These are phyloP conservation scores for Mamestra brassicae DNA, from an alignment of 2,888 invertebrate genomes.

Conservation along the genomic window DNA sequence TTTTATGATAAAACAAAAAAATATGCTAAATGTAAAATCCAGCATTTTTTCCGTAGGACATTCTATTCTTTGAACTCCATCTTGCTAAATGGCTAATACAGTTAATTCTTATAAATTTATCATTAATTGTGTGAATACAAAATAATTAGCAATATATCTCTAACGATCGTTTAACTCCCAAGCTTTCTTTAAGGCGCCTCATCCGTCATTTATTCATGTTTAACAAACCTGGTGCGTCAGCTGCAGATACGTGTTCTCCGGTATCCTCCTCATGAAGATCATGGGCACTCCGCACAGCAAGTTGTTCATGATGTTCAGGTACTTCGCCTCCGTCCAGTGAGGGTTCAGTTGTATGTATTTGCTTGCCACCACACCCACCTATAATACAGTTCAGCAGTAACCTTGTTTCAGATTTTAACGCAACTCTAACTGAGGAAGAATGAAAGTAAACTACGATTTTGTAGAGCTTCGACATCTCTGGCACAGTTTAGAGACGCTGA, in stretches of 20 bases:
- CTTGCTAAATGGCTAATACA: neutral
- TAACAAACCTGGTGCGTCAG: slow-evolving; percentile 80
- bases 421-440: too few species aligned
- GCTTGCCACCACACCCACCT: slow-evolving; percentile 85
- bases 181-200: neutral
- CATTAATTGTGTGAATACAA: too few species aligned
- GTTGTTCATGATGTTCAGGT: slow-evolving; percentile 86
- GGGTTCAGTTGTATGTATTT: slow-evolving; percentile 79
- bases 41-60: too few species aligned
- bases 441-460: too few species aligned
- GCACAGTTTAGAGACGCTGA: too few species aligned
- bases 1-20: neutral
- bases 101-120: neutral
- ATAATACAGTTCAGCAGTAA: neutral
- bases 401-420: neutral
- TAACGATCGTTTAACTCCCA: neutral
- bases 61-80: neutral
- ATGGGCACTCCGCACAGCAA: slow-evolving; percentile 86
- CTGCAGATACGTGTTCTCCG: slow-evolving; percentile 79
- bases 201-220: neutral
- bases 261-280: slow-evolving; percentile 80
- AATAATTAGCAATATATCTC: neutral
- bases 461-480: too few species aligned
- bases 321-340: slow-evolving; percentile 77
- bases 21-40: too few species aligned